These are phyloP conservation scores for Stegodyphus mimosarum DNA, from an alignment of 1,140 invertebrate genomes.

Conservation along the genomic window DNA sequence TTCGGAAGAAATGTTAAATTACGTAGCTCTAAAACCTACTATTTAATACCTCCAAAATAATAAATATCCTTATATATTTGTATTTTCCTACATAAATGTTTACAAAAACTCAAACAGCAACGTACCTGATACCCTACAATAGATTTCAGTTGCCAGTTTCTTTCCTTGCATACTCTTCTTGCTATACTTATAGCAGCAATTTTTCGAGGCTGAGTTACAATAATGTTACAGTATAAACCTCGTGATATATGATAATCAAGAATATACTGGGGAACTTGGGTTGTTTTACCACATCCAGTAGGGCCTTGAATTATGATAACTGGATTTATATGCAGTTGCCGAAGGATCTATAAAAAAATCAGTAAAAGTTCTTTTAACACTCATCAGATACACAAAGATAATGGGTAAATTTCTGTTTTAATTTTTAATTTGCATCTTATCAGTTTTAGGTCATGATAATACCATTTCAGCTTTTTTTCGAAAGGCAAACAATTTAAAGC, in stretches of 20 bases:
- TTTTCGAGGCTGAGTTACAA: slow-evolving; percentile 85
- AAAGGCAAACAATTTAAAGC: background rate
- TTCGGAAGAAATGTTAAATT: too few relatives aligned
- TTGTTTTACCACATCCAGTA: slow-evolving; percentile 90
- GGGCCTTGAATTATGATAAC: slow-evolving; percentile 91
- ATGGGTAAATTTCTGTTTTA: background rate
- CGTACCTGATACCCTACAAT: slow-evolving; percentile 85
- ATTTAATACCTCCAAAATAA: too few relatives aligned
- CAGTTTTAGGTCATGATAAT: background rate
- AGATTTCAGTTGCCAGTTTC: slow-evolving; percentile 79
- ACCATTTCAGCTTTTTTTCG: background rate
- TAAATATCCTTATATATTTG: too few relatives aligned
- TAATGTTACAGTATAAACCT: slow-evolving; percentile 80
- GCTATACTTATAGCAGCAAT: slow-evolving; percentile 87
- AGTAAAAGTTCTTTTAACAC: background rate
- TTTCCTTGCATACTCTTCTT: slow-evolving; percentile 80
- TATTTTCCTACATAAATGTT: too few relatives aligned
- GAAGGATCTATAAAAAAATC: slow-evolving; percentile 74
- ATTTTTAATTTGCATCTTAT: background rate
- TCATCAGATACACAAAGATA: background rate
- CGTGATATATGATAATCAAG: slow-evolving; percentile 79
- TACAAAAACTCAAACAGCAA: background rate
- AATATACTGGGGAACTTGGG: slow-evolving; percentile 90
- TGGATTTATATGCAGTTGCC: slow-evolving; percentile 84
- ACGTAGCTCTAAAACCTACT: too few relatives aligned